phyloP scores from a whole-genome alignment of 2,888 invertebrate genomes.

The Ligdia adustata region DNA sequence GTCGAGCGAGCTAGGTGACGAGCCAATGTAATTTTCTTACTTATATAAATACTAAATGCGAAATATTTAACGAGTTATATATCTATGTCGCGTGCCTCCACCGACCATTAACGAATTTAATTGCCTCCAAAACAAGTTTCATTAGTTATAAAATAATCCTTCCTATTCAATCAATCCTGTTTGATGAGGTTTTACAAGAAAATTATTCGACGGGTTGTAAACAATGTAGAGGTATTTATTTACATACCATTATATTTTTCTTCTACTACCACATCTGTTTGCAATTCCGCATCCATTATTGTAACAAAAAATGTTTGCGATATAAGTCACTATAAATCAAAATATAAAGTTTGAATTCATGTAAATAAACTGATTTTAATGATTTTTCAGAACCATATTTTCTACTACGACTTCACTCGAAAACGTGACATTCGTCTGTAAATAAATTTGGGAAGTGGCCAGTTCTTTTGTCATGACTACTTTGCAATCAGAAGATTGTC shows the following conservation, averaged over 20 bases:
- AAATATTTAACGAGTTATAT: no score
- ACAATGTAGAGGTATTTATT: no score
- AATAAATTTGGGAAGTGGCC: constrained; percentile 72
- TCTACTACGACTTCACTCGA: constrained; percentile 42
- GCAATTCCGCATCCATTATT: constrained; percentile 11
- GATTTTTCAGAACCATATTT: constrained; percentile 58
- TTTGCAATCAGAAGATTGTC: constrained; percentile 75
- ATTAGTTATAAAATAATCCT: no score
- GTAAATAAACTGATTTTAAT: constrained; percentile 2
- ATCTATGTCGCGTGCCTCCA: no score
- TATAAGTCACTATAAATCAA: neutral
- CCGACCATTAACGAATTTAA: no score
- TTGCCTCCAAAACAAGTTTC: no score
- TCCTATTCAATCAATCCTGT: no score
- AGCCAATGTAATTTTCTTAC: no score
- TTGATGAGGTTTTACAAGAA: no score
- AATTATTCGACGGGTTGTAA: no score
- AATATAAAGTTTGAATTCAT: neutral
- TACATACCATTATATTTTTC: constrained; percentile 57
- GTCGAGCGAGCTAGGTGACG: no score
- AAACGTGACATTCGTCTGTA: constrained; percentile 57
- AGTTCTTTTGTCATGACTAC: constrained; percentile 71
- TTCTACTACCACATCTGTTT: constrained; percentile 27
- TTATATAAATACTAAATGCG: no score
- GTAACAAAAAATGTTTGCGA: neutral